Evolutionary conservation across 2,888 invertebrate genomes (phyloP).

Genomic region (Rhorus exstirpatorius): DNA sequence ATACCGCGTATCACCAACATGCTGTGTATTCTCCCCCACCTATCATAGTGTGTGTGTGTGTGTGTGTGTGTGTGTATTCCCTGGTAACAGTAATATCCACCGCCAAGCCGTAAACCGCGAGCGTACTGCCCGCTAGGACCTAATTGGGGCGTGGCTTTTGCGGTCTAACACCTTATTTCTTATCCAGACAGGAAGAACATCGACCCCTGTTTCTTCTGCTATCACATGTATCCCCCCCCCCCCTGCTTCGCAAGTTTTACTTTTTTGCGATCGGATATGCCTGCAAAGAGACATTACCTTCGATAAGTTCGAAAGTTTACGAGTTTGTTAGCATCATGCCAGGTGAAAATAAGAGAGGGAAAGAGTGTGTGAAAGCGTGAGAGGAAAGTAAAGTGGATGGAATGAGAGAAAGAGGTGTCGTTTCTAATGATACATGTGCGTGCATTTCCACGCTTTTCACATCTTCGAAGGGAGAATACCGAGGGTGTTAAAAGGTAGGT

Average conservation of each 20-base stretch:
- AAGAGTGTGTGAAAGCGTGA: background rate
- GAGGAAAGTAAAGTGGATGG: slow-evolving; percentile 15
- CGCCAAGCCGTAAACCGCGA: slow-evolving; percentile 77
- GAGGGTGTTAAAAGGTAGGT: slow-evolving; percentile 85
- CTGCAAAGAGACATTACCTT: slow-evolving; percentile 7
- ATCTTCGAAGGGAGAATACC: slow-evolving; percentile 77
- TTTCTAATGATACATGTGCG: slow-evolving; percentile 83
- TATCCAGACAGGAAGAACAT: slow-evolving; percentile 46
- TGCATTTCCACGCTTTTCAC: slow-evolving; percentile 76
- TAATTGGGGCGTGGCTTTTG: slow-evolving; percentile 84
- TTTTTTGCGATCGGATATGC: slow-evolving; percentile 21
- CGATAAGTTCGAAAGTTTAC: slow-evolving; percentile 37
- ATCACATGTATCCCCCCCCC: slow-evolving; percentile 18
- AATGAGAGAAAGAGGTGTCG: slow-evolving; percentile 77
- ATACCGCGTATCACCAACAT: slow-evolving; percentile 23
- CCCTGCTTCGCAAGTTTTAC: background rate
- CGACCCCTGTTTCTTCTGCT: slow-evolving; percentile 14
- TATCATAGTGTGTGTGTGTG: slow-evolving; percentile 15
- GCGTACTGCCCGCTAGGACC: slow-evolving; percentile 75
- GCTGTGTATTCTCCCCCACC: background rate
- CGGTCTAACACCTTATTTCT: slow-evolving; percentile 68
- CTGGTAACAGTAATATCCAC: slow-evolving; percentile 69
- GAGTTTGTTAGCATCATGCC: slow-evolving; percentile 45
- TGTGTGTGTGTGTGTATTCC: slow-evolving; percentile 52
- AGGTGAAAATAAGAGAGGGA: slow-evolving; percentile 30